Evolutionary conservation across 2,113 vertebrate species (phyloP), one percentile per base, ranked within the genome.

Genomic region (Chloroceryle aenea): DNA sequence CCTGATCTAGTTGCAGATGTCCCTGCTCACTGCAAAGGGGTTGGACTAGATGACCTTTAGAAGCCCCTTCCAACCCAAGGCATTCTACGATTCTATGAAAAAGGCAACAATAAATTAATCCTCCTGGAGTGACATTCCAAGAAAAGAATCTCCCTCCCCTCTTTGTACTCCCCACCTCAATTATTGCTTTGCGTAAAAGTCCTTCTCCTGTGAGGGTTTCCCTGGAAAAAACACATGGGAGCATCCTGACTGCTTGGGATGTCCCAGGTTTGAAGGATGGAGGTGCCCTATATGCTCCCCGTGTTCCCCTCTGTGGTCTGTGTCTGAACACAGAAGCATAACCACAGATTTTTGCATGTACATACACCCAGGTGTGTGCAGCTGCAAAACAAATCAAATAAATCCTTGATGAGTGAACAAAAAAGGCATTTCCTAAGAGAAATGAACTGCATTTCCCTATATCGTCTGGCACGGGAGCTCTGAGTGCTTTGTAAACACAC

Each of bases 231-330:
- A 0, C 34, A 56, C 22, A 50, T 1, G 14, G 48, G n/a, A 90
- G 17, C 55, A 69, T 59, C 19, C 53, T 3, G 4, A n/a, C 8
- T 0, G 1, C 56, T 20, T 5, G 1, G 7, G 25, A n/a, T 22
- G 6, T 14, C 55, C 36, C 55, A 40, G 26, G 17, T 34, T 25
- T 52, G 55, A 74, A 77, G 53, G 72, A 25, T 1, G 2, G 30
- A 69, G 42, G 30, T 74, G 32, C 27, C 36, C 50, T 27, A 0
- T 0, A 0, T 64, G 67, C 29, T 25, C 17, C 4, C 10, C 0
- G 0, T 6, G 10, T 10, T 2, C 4, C 25, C 40, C 38, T 3
- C 15, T 56, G 4, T 0, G 7, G 27, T 47, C n/a, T 78, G 42
- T 26, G 59, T 14, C 52, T 3, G 2, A 71, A 64, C 29, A 64